Evolutionary conservation across 92 coral and sea anemone species (phyloP), one percentile per base, ranked within the genome.

Genomic region (Pocillopora meandrina): DNA sequence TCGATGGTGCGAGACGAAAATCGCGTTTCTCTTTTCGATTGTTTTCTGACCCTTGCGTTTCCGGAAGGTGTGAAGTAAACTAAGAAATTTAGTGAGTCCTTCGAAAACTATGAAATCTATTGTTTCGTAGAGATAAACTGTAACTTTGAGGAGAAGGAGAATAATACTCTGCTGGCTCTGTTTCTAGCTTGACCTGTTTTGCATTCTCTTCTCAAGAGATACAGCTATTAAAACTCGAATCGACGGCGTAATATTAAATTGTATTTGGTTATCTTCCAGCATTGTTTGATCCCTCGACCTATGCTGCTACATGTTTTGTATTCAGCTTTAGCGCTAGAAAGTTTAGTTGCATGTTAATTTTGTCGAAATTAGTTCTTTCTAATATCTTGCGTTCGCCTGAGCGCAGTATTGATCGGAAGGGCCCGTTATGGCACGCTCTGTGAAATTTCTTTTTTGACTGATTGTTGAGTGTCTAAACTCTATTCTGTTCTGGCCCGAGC

Each of bases 261-360:
- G 8, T 42, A 80, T 89, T 90, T 90, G 93, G 93, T 90, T 63
- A 52, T 58, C 78, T 84, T 87, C 93, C 93, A 90, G 90, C 90
- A 90, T 90, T 90, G 93, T 90, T 79, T 69, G 9, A 57, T 49
- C 62, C 23, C 9, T 65, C 71, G 74, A 19, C 81, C 81, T 77
- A 61, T 42, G 42, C 56, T 26, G 26, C 72, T 49, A 56, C 8
- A 7, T 42, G 52, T 42, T 42, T 42, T 72, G 62, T 57, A 42
- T 65, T 35, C 42, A 18, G 42, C 18, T 1, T 9, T 9, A 21
- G 12, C 58, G 10, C 12, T 33, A 69, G 31, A 13, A 71, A 60
- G 66, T 17, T 56, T 64, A 61, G 59, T 23, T 15, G 17, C 57
- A 33, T 26, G 72, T 56, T 63, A 23, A 58, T 69, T 21, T 34